These are phyloP conservation scores for Notodonta dromedarius DNA, from an alignment of 2,888 invertebrate genomes.

Conservation along the genomic window DNA sequence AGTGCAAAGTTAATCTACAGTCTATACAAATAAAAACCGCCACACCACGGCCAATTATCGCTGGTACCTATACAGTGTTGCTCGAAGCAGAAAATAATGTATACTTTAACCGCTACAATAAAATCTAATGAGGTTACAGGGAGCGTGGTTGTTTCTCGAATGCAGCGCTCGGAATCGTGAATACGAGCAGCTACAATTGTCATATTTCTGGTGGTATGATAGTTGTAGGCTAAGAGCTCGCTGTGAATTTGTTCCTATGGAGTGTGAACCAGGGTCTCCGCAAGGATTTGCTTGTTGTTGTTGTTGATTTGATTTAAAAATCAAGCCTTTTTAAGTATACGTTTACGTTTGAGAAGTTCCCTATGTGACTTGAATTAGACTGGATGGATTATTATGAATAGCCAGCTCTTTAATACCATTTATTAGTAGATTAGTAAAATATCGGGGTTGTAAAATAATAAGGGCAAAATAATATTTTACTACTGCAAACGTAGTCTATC, in stretches of 20 bases:
- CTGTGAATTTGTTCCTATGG: background rate
- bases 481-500: too few species aligned
- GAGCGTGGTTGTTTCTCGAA: background rate
- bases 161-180: background rate
- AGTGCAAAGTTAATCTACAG: too few species aligned
- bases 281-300: too few species aligned
- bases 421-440: too few species aligned
- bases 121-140: background rate
- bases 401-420: too few species aligned
- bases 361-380: too few species aligned
- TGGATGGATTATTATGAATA: too few species aligned
- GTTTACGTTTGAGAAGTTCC: too few species aligned
- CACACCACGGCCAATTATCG: background rate
- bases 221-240: background rate
- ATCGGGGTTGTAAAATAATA: too few species aligned
- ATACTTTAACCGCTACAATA: background rate
- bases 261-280: background rate
- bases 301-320: too few species aligned
- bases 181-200: background rate
- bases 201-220: background rate
- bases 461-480: too few species aligned
- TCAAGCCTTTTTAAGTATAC: too few species aligned
- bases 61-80: background rate
- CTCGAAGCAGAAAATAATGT: background rate
- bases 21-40: background rate